phyloP scores from a whole-genome alignment of 1,140 invertebrate genomes.

The Drosophila littoralis region DNA sequence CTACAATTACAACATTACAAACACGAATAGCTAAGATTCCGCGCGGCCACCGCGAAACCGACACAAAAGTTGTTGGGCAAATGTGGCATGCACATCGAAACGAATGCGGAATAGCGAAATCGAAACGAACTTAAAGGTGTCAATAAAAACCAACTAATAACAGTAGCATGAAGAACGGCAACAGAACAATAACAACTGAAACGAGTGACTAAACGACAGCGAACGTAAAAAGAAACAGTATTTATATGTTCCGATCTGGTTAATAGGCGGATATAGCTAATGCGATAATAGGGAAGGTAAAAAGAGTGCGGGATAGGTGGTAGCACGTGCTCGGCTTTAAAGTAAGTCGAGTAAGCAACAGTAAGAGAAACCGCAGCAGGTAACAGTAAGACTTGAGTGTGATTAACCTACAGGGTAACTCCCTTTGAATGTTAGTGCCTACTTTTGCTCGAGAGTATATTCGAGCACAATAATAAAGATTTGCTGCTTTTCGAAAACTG shows the following conservation, averaged over 20 bases:
- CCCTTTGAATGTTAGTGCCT: too few relatives aligned
- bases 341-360: constrained; percentile 73
- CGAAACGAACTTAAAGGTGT: not conserved
- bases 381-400: not conserved
- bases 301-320: constrained; percentile 23
- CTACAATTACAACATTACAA: constrained; percentile 12
- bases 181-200: constrained; percentile 8
- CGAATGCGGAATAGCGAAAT: constrained; percentile 32
- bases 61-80: constrained; percentile 29
- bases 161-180: too few relatives aligned
- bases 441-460: not conserved
- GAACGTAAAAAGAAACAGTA: constrained; percentile 69
- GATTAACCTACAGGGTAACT: not conserved
- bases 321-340: constrained; percentile 60
- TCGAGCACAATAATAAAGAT: not conserved
- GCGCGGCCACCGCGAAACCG: not conserved
- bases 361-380: constrained; percentile 12
- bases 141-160: too few relatives aligned
- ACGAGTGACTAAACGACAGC: constrained; percentile 55
- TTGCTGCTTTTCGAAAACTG: too few relatives aligned
- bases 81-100: constrained; percentile 32
- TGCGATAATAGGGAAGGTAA: not conserved
- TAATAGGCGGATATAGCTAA: constrained; percentile 61
- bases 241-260: constrained; percentile 63
- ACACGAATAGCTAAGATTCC: constrained; percentile 26